Conservation (phyloP, 2,797 vertebrate genomes). For the Rhinogobio ventralis region DNA sequence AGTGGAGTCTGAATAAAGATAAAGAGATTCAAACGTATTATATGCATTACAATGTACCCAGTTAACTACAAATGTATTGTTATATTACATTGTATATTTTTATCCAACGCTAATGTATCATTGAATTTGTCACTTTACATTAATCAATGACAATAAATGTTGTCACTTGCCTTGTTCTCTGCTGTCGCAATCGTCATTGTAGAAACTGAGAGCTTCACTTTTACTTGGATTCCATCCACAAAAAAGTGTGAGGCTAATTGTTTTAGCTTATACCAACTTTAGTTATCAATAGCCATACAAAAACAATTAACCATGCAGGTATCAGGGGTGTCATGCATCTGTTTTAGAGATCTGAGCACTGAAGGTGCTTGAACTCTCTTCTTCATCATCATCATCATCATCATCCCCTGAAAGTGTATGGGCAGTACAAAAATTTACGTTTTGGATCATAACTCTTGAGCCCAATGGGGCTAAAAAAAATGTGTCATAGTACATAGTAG, state of each 20-base stretch:
- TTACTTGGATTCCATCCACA: neutral
- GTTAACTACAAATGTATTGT: neutral
- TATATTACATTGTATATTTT: neutral
- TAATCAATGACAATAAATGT: neutral
- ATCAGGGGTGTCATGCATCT: neutral
- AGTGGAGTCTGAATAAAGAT: neutral
- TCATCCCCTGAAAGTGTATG: neutral
- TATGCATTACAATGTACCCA: conserved; percentile 1
- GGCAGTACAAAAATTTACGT: neutral
- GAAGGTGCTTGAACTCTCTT: neutral
- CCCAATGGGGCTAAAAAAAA: too few relatives aligned
- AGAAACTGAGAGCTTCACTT: neutral
- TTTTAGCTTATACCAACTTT: neutral
- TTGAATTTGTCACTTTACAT: neutral
- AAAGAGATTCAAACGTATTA: neutral
- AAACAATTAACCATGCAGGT: neutral
- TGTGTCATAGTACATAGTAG: too few relatives aligned
- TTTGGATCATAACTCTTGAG: neutral
- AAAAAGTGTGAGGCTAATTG: neutral
- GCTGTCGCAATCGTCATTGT: neutral
- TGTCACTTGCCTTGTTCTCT: neutral
- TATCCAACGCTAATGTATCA: conserved; percentile 20
- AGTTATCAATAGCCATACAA: neutral
- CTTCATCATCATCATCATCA: neutral
- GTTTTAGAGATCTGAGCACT: neutral